Evolutionary conservation across 2,113 vertebrate species (phyloP).

Genomic region (Actenoides lindsayi): DNA sequence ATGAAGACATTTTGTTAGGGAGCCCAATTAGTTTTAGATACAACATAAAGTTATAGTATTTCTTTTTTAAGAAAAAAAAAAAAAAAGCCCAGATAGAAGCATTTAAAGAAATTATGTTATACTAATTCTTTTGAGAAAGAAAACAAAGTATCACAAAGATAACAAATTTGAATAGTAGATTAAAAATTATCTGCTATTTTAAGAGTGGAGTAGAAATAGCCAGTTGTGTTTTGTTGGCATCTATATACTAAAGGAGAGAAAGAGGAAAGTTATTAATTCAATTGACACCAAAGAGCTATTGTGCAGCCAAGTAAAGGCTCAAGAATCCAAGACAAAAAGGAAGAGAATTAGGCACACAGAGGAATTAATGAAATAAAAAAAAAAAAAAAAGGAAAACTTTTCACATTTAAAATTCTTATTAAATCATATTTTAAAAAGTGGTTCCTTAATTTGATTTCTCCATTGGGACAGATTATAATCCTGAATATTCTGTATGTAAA

Average conservation of each 20-base stretch:
- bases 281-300: neutral
- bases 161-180: neutral
- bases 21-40: neutral
- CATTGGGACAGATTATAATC: neutral
- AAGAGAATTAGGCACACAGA: neutral
- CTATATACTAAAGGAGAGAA: neutral
- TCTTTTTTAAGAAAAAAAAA: neutral
- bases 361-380: neutral
- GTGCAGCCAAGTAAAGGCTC: neutral
- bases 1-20: neutral
- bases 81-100: neutral
- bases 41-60: neutral
- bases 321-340: neutral
- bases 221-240: neutral
- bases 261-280: neutral
- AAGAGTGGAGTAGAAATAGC: neutral
- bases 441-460: neutral
- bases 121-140: neutral
- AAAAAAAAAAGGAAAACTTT: neutral
- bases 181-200: neutral
- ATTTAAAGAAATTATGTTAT: neutral
- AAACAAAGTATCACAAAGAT: neutral
- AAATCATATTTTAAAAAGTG: neutral
- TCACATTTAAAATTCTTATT: neutral
- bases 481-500: neutral